A percentile compares a stretch with the other conserved stretches of the same genome.
These are phyloP conservation scores for Oreortyx pictus DNA, from an alignment of 2,797 vertebrate species.

Conservation along the genomic window DNA sequence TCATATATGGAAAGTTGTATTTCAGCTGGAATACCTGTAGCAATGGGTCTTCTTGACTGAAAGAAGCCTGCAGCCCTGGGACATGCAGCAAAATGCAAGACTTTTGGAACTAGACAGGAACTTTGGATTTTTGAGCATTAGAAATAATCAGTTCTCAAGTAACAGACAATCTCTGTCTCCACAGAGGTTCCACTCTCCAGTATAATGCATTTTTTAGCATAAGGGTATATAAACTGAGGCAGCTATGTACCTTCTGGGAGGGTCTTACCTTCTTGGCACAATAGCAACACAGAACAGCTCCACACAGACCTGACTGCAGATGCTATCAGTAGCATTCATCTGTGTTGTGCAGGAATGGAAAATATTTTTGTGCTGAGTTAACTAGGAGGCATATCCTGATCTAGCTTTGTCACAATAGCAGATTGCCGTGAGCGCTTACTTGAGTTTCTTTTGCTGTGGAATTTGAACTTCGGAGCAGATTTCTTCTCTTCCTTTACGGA, in stretches of 20 bases:
- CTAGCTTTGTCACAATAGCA: conserved; percentile 64
- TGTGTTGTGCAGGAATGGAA: conserved; percentile 51
- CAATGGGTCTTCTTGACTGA: neutral
- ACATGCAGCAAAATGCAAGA: neutral
- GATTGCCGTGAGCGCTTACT: conserved; percentile 23
- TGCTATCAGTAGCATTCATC: conserved; percentile 58
- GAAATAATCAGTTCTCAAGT: neutral
- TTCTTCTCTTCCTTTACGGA: conserved; percentile 41
- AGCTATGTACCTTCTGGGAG: neutral
- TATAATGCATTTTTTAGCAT: neutral
- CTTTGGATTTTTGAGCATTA: neutral
- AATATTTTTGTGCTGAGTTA: conserved; percentile 51
- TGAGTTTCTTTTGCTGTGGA: neutral
- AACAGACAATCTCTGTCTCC: neutral
- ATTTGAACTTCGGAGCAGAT: conserved; percentile 11
- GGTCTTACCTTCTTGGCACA: conserved; percentile 38
- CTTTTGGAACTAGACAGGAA: neutral
- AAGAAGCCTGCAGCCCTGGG: neutral
- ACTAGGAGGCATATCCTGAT: conserved; percentile 55
- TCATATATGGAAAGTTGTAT: neutral
- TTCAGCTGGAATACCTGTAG: neutral
- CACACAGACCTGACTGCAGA: conserved; percentile 26
- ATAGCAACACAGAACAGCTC: conserved; percentile 26
- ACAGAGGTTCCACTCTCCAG: neutral
- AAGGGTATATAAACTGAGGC: neutral